Evolutionary conservation across 2,113 vertebrate genomes (phyloP).

Genomic region (Motacilla alba): DNA sequence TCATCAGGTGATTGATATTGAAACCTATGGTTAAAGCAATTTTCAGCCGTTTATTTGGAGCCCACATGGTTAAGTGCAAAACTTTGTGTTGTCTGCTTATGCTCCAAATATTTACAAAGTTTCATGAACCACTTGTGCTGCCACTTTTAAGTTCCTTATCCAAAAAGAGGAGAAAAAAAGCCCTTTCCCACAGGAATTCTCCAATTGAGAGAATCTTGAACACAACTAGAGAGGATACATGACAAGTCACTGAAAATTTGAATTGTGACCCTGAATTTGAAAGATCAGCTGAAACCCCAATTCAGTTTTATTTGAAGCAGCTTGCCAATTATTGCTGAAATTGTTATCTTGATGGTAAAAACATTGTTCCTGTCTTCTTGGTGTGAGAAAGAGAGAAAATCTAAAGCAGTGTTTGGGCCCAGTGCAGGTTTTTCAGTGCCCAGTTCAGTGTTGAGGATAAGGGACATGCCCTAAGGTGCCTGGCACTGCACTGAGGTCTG

Average conservation of each 20-base stretch:
- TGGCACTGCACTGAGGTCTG: neutral
- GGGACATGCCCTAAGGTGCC: neutral
- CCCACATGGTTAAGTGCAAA: constrained; percentile 64
- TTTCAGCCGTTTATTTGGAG: constrained; percentile 69
- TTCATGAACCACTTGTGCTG: constrained; percentile 10
- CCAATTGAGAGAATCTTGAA: neutral
- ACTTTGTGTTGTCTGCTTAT: constrained; percentile 59
- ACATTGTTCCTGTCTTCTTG: neutral
- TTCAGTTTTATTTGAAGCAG: neutral
- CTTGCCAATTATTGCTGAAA: neutral
- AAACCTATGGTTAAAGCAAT: constrained; percentile 75
- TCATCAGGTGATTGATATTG: constrained; percentile 65
- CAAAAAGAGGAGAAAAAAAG: neutral
- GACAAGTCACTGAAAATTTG: neutral
- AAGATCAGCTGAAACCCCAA: constrained; percentile 11
- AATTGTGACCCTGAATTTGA: neutral
- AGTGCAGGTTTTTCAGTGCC: neutral
- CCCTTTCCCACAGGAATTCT: constrained; percentile 30
- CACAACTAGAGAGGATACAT: neutral
- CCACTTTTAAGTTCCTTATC: constrained; percentile 53
- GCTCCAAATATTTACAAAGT: constrained; percentile 66
- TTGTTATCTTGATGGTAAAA: neutral
- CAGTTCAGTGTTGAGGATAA: neutral
- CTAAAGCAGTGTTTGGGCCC: neutral
- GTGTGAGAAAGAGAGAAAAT: neutral